Evolutionary conservation across 2,888 invertebrate genomes (phyloP).

Genomic region (Catocala fraxini): DNA sequence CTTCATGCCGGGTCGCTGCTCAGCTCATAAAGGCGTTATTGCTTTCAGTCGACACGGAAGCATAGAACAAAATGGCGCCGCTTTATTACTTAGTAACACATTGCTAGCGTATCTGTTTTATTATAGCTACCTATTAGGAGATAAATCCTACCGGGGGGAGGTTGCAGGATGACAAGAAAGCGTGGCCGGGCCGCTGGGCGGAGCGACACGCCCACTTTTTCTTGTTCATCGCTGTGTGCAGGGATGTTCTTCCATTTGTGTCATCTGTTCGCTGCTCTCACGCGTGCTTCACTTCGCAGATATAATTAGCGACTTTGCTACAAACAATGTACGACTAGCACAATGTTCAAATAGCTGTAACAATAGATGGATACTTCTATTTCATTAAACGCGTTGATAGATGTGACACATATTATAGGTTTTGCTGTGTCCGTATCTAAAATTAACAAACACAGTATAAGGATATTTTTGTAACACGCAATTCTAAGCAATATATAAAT

Average conservation of each 20-base stretch:
- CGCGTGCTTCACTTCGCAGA: constrained; percentile 31
- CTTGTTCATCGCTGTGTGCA: constrained; percentile 67
- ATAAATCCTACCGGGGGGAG: constrained; percentile 76
- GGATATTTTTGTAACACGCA: no score
- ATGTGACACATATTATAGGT: no score
- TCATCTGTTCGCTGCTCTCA: constrained; percentile 48
- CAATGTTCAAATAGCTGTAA: not conserved
- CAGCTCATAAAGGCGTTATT: constrained; percentile 82
- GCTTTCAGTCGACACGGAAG: constrained; percentile 75
- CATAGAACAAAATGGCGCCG: constrained; percentile 84
- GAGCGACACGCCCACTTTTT: constrained; percentile 85
- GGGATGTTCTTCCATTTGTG: constrained; percentile 62
- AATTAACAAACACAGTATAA: no score
- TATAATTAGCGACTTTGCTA: constrained; percentile 22
- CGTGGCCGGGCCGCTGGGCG: constrained; percentile 73
- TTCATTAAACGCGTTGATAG: no score
- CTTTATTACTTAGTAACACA: constrained; percentile 87
- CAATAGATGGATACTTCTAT: no score
- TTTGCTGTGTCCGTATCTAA: no score
- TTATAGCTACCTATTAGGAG: constrained; percentile 83
- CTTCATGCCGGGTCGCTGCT: constrained; percentile 74
- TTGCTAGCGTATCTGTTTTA: constrained; percentile 83
- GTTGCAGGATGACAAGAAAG: constrained; percentile 76
- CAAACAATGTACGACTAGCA: not conserved
- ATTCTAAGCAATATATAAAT: no score